Evolutionary conservation across 2,113 vertebrate species (phyloP), one percentile per base, ranked within the genome.

Genomic region (Candoia aspera): DNA sequence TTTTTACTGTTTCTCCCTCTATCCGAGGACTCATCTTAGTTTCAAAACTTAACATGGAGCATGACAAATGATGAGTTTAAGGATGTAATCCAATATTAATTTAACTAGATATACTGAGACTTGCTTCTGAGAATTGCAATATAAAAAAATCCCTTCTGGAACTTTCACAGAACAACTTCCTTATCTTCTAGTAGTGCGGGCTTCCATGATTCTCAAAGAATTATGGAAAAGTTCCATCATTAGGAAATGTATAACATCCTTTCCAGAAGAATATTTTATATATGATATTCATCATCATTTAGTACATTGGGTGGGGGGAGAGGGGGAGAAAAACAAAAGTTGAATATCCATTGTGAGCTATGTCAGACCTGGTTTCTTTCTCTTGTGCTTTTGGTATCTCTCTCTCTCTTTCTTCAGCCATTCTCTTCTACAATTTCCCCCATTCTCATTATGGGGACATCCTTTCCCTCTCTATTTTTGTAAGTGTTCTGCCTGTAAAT

Each of bases 221-320:
- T 90, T n/a, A 46, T 94, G 92, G 90, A 49, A 37, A 88, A 68
- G 29, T 87, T 93, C 92, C 49, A 94, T 73, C 88, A 94, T 91
- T n/a, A 55, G 13, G 59, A 94, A 95, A 94, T 84, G 68, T 55
- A n/a, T n/a, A 91, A 95, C 90, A 90, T 95, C 91, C 90, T 89
- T 90, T 19, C 92, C 93, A 95, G 68, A 58, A 62, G 91, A 79
- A 12, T 92, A 21, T 58, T 91, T 91, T 90, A 87, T 84, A 84
- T 57, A 90, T 49, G 90, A 8, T 12, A 68, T 19, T 93, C 90
- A 92, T 26, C 0, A 26, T 90, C 21, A 60, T 59, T 57, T 92
- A 84, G 91, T 29, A 42, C 33, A 86, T 19, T 84, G 53, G 42
- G 60, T 57, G 17, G 90, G 53, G 73, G 89, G 92, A 54, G 33